Evolutionary conservation across 2,113 vertebrate species (phyloP).

Genomic region (Monopterus albus): DNA sequence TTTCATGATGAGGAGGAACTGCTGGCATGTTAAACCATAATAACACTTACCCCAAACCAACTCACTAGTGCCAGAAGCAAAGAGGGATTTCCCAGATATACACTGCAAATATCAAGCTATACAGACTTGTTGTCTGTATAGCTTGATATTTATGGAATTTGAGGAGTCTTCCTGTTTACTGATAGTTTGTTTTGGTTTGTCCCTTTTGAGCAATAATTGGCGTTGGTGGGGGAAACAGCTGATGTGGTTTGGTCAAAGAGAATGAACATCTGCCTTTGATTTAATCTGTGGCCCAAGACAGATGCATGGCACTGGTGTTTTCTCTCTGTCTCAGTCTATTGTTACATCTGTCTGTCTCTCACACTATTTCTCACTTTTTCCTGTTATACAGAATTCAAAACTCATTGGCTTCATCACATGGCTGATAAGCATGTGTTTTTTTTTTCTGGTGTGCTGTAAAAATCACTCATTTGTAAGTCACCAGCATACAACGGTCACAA

Average conservation of each 20-base stretch:
- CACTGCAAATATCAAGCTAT: slow-evolving; percentile 58
- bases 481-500: slow-evolving; percentile 5
- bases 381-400: slow-evolving; percentile 13
- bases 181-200: slow-evolving; percentile 71
- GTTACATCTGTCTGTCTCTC: slow-evolving; percentile 28
- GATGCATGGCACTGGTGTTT: slow-evolving; percentile 44
- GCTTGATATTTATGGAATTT: slow-evolving; percentile 68
- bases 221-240: slow-evolving; percentile 72
- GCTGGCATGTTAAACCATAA: slow-evolving; percentile 77
- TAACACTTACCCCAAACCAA: slow-evolving; percentile 62
- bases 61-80: slow-evolving; percentile 59
- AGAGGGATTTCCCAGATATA: slow-evolving; percentile 68
- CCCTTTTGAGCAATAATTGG: slow-evolving; percentile 67
- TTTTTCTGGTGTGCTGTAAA: background rate
- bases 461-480: slow-evolving; percentile 7
- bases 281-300: slow-evolving; percentile 70
- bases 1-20: slow-evolving; percentile 72
- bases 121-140: slow-evolving; percentile 56
- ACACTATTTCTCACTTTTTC: slow-evolving; percentile 2
- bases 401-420: slow-evolving; percentile 1
- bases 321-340: slow-evolving; percentile 40
- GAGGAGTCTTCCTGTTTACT: slow-evolving; percentile 74
- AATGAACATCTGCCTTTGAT: slow-evolving; percentile 79
- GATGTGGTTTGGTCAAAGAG: slow-evolving; percentile 68
- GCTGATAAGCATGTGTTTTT: background rate